These are phyloP conservation scores for Lutjanus argentimaculatus DNA, from an alignment of 2,797 vertebrate genomes.

Conservation along the genomic window DNA sequence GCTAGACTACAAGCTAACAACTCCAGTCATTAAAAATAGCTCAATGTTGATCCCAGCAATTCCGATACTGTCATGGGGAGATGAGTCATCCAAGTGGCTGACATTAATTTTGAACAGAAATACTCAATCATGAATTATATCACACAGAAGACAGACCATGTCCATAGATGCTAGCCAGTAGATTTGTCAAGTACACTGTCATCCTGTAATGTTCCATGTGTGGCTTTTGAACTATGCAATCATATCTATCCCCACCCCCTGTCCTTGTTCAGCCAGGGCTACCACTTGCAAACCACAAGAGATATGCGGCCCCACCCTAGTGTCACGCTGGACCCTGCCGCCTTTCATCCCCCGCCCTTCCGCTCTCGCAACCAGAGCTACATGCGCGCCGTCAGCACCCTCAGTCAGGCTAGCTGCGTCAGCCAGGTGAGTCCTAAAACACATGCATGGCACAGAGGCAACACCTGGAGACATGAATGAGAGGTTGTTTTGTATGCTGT, in stretches of 20 bases:
- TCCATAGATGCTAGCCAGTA: not conserved
- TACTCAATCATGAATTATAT: slow-evolving; percentile 10
- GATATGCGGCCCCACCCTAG: slow-evolving; percentile 92
- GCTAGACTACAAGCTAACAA: slow-evolving; percentile 10
- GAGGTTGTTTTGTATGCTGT: slow-evolving; percentile 6
- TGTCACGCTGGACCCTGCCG: slow-evolving; percentile 94
- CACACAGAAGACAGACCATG: not conserved
- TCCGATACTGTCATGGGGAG: slow-evolving; percentile 5
- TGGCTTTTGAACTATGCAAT: slow-evolving; percentile 63
- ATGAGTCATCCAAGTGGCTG: slow-evolving; percentile 33
- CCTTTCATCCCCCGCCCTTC: slow-evolving; percentile 97
- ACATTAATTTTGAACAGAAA: slow-evolving; percentile 21
- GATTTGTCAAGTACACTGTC: slow-evolving; percentile 4
- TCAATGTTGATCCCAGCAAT: slow-evolving; percentile 19
- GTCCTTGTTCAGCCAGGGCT: slow-evolving; percentile 91
- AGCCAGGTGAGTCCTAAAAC: slow-evolving; percentile 94
- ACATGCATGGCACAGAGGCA: slow-evolving; percentile 41
- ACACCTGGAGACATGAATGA: slow-evolving; percentile 26
- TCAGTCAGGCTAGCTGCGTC: slow-evolving; percentile 99
- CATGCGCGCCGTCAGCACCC: slow-evolving; percentile 99
- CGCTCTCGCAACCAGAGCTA: slow-evolving; percentile 99
- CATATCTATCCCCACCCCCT: slow-evolving; percentile 55
- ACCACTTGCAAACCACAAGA: slow-evolving; percentile 95
- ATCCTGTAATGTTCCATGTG: slow-evolving; percentile 36
- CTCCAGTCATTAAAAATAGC: slow-evolving; percentile 43